phyloP scores from a whole-genome alignment of 2,888 invertebrate species.

The Marasmarcha lunaedactyla region DNA sequence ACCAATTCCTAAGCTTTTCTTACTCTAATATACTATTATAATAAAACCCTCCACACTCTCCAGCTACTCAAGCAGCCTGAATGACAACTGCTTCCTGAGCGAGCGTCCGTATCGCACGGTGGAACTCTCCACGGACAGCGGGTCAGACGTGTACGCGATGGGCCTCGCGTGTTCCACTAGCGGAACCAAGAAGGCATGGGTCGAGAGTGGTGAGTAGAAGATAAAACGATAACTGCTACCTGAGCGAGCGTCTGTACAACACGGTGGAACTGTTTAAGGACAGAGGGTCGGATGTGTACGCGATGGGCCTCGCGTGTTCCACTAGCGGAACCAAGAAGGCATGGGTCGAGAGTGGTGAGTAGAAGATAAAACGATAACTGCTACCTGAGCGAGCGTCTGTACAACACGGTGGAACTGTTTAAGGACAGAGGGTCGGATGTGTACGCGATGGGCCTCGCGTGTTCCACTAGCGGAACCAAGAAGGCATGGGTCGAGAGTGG shows the following conservation, averaged over 20 bases:
- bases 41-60: no score
- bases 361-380: constrained; percentile 82
- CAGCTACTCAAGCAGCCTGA: constrained; percentile 69
- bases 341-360: constrained; percentile 62
- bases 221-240: constrained; percentile 83
- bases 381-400: constrained; percentile 78
- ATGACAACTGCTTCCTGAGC: constrained; percentile 84
- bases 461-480: constrained; percentile 43
- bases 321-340: constrained; percentile 49
- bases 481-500: constrained; percentile 65
- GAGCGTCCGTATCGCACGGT: constrained; percentile 77
- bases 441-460: constrained; percentile 74
- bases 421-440: constrained; percentile 84
- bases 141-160: constrained; percentile 85
- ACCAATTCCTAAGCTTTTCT: no score
- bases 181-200: constrained; percentile 54
- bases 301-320: constrained; percentile 65
- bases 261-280: constrained; percentile 81
- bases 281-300: constrained; percentile 83
- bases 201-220: constrained; percentile 54
- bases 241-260: constrained; percentile 78
- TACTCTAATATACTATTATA: no score
- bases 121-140: constrained; percentile 80
- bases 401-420: constrained; percentile 77
- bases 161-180: constrained; percentile 45